Evolutionary conservation across 2,797 vertebrate species (phyloP), one percentile per base, ranked within the genome.

Genomic region (Rousettus madagascariensis): DNA sequence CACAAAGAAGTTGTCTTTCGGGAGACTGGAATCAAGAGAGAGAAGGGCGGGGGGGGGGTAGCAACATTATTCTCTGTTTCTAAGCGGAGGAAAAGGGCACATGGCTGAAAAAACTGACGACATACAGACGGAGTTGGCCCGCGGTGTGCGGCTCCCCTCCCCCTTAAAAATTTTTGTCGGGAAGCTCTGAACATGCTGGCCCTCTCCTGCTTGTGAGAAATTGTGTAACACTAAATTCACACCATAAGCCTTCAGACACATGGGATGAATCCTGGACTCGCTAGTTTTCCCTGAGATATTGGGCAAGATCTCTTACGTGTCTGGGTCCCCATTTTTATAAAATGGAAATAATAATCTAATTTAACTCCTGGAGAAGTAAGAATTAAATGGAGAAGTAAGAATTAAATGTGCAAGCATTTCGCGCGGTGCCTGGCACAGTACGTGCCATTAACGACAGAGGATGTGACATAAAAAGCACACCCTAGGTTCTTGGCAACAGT

Each of bases 201-300:
- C 6, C 57, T 87, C 20, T 72, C 55, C 49, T 55, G n/a, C 26
- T 66, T 65, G 49, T 24, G 71, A 85, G n/a, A 93, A 93, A 59
- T 11, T 43, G 3, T 77, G 36, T 72, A 59, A 46, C 30, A 66
- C 3, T 2, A 46, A 36, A 41, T 41, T 59, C 61, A 59, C 5
- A 7, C 4, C 11, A 1, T 0, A 1, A 77, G 12, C 2, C 33
- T 15, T 11, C 46, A 38, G 24, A 30, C 6, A 30, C 4, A 68
- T 3, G 12, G 22, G 49, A 12, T 72, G 53, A 80, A 26, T 55
- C 46, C 3, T 20, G 77, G 36, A n/a, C 11, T 87, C 26, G 5
- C 53, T 22, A n/a, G 22, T n/a, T 82, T 77, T 61, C 6, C 2
- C 49, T 28, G 51, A 61, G 12, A 15, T 26, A 10, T 6, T 65